A percentile compares a stretch with the other conserved stretches of the same genome.
Conservation (phyloP, 2,888 invertebrate genomes). For the Hoplodrina ambigua region DNA sequence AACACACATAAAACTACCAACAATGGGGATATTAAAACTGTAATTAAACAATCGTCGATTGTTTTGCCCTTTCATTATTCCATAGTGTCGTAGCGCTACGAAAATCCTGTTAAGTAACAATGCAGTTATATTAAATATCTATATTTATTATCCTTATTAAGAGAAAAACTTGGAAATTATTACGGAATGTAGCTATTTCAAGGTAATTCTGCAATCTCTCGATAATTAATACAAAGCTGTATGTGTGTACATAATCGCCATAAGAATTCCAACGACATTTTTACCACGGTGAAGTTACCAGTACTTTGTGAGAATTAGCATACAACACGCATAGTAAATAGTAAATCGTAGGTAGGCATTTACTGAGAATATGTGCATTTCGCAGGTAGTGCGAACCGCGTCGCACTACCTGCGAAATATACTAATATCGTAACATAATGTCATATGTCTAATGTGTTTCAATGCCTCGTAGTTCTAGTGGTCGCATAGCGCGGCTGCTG, state of each 20-base stretch:
- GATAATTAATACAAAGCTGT: slow-evolving; percentile 16
- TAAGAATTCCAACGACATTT: slow-evolving; percentile 24
- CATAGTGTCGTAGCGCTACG: neutral
- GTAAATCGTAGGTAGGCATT: slow-evolving; percentile 27
- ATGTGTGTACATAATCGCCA: slow-evolving; percentile 6
- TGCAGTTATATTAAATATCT: neutral
- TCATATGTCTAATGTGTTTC: no score
- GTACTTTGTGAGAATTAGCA: slow-evolving; percentile 36
- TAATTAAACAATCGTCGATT: neutral
- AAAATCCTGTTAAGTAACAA: slow-evolving; percentile 1
- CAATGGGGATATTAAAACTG: neutral
- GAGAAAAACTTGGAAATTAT: slow-evolving; percentile 10
- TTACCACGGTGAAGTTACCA: slow-evolving; percentile 17
- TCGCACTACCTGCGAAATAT: slow-evolving; percentile 28
- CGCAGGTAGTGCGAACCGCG: no score
- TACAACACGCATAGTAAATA: slow-evolving; percentile 37
- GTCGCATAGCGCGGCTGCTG: no score
- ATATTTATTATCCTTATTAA: neutral
- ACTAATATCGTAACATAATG: slow-evolving; percentile 8
- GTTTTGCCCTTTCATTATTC: slow-evolving; percentile 8
- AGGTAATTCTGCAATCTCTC: slow-evolving; percentile 29
- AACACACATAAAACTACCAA: neutral
- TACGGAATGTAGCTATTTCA: slow-evolving; percentile 23
- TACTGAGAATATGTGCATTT: slow-evolving; percentile 23
- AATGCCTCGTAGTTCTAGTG: no score